Base-by-base conservation (phyloP, 2,888 invertebrate species). In the Chloroclysta siterata region DNA sequence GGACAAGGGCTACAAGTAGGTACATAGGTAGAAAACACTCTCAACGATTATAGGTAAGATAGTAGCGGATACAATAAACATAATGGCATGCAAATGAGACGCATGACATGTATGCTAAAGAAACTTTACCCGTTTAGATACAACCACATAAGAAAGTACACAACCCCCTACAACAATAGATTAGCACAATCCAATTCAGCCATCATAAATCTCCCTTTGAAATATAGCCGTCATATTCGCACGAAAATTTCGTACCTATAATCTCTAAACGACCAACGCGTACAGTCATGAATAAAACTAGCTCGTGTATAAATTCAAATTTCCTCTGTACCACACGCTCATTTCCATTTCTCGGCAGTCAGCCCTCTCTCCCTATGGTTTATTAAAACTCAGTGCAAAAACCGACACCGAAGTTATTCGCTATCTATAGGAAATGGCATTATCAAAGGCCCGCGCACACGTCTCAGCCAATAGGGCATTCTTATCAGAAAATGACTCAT, bases 401-500 rank as follows among this genome's bases (percentile, higher is more conserved):
- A 91, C 89, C 88, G 82, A 85, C 88, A 85, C 85, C 84, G 79
- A 86, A 87, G 83, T 89, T 88, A 88, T 87, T 84, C 87, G 84
- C 85, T 92, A 92, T 92, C 92, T 91, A 80, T 88, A 88, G 93
- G 92, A 92, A 92, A 92, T 91, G 85, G 88, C 84, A 89, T 92
- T 92, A 92, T 93, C 92, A 89, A 85, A 81, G 81, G 81, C 84
- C 87, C 87, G 87, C 87, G 87, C 92, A 90, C 92, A 88, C 90
- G 90, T 90, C 90, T 89, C 90, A 90, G 81, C 93, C 93, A 93
- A 93, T 93, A 93, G 93, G 90, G 92, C 91, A 91, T 93, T 93
- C 94, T 94, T 95, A 95, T 95, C 95, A 95, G 94, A 95, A 95
- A 95, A 95, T 95, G 94, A 95, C 94, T 95, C 94, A 94, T 95